Evolutionary conservation across 2,113 vertebrate genomes (phyloP), one percentile per base, ranked within the genome.

Genomic region (Psilopsiagon aurifrons): DNA sequence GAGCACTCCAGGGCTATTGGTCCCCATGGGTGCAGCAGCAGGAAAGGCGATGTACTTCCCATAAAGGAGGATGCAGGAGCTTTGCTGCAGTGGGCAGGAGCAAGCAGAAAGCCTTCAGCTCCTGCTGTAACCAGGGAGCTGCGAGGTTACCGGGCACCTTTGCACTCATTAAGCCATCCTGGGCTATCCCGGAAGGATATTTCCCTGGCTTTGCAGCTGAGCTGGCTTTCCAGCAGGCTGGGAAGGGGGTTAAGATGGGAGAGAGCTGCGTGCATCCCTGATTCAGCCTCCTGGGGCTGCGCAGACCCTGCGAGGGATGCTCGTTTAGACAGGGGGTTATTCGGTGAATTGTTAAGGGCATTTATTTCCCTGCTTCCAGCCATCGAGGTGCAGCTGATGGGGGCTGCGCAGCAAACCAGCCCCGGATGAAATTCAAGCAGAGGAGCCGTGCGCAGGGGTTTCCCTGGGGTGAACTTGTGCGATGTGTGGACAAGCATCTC

Each of bases 211-310:
- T 10, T 1, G 11, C 60, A 55, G 59, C 55, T 83, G 63, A 83
- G 14, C 33, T 60, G 64, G 9, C 28, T 39, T 49, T 46, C 17
- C 7, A 0, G 25, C 29, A 8, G 2, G 16, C 23, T 68, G 54
- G 69, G 47, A 43, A 60, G 23, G 31, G 11, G 24, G 6, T 47
- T 8, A 64, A 62, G 74, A 29, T 8, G 29, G 39, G 19, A 55
- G 7, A 7, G n/a, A 80, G 2, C 12, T 0, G 1, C 4, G 49
- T 0, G 3, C 7, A 9, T 49, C 19, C 6, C n/a, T 24, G 29
- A 11, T 44, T 49, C n/a, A 79, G 14, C 18, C 27, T 47, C 62
- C 24, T 4, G 31, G 0, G 0, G 20, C 15, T 20, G 54, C 55
- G 33, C 44, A 51, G 44, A 27, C 3, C 6, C 46, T 17, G 25